These are phyloP conservation scores for Oceanites oceanicus DNA, from an alignment of 2,113 vertebrate genomes.

Conservation along the genomic window DNA sequence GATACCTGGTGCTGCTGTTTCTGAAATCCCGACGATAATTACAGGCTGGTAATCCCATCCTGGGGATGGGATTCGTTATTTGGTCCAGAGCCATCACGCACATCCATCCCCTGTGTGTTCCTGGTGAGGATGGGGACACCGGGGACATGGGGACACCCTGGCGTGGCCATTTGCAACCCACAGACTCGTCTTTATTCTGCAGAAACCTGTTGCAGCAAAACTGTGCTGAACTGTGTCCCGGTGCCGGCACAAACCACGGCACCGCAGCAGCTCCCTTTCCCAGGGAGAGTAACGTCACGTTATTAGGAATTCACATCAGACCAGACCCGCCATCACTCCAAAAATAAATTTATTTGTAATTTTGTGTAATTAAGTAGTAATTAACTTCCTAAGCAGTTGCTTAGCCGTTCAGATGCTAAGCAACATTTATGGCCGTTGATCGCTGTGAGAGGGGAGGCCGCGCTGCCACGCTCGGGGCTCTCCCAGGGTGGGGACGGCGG, in stretches of 20 bases:
- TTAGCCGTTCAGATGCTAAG: background rate
- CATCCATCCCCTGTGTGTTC: background rate
- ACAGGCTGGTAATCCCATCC: background rate
- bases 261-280: background rate
- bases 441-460: background rate
- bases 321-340: background rate
- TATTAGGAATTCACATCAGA: background rate
- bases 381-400: background rate
- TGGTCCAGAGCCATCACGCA: background rate
- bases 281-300: background rate
- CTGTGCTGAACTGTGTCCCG: background rate
- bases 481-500: fast-evolving
- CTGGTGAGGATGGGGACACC: background rate
- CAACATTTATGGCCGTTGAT: background rate
- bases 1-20: background rate
- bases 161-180: background rate
- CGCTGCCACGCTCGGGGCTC: fast-evolving
- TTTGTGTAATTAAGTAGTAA: background rate
- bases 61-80: background rate
- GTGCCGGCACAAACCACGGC: too few relatives aligned
- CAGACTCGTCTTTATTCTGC: background rate
- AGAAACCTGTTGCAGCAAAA: background rate
- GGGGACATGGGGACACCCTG: background rate
- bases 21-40: background rate
- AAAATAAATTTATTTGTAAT: background rate